Conservation (phyloP, 2,113 vertebrate genomes). For the Eulacestoma nigropectus region DNA sequence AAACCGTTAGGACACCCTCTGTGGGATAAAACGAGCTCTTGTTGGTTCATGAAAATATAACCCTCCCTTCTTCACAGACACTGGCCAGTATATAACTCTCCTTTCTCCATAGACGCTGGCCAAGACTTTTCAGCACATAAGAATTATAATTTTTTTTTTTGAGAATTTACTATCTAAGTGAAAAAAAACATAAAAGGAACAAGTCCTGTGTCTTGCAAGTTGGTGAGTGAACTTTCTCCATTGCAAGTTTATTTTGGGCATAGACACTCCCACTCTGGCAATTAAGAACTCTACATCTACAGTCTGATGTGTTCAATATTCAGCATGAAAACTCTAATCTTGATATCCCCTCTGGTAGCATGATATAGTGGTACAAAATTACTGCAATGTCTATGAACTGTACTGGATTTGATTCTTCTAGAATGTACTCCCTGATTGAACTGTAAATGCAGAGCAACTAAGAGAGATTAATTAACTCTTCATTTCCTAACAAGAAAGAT, state of each 20-base stretch:
- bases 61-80: neutral
- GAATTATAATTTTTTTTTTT: neutral
- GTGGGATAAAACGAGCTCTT: neutral
- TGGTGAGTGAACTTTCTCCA: neutral
- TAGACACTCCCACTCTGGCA: neutral
- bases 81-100: neutral
- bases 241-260: neutral
- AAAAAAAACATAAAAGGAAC: neutral
- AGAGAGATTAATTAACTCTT: constrained; percentile 47
- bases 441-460: constrained; percentile 25
- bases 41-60: neutral
- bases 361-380: constrained; percentile 1
- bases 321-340: constrained; percentile 23
- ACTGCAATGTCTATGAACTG: neutral
- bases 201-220: neutral
- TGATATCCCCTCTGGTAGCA: constrained; percentile 4
- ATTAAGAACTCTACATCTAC: neutral
- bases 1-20: neutral
- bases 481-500: constrained; percentile 5
- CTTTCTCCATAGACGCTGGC: neutral
- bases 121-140: neutral
- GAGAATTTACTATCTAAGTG: neutral
- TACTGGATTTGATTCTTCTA: constrained; percentile 12
- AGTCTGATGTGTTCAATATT: neutral
- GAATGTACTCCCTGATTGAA: constrained; percentile 14